These are phyloP conservation scores for Agrypnia vestita DNA, from an alignment of 1,140 invertebrate genomes.

Conservation along the genomic window DNA sequence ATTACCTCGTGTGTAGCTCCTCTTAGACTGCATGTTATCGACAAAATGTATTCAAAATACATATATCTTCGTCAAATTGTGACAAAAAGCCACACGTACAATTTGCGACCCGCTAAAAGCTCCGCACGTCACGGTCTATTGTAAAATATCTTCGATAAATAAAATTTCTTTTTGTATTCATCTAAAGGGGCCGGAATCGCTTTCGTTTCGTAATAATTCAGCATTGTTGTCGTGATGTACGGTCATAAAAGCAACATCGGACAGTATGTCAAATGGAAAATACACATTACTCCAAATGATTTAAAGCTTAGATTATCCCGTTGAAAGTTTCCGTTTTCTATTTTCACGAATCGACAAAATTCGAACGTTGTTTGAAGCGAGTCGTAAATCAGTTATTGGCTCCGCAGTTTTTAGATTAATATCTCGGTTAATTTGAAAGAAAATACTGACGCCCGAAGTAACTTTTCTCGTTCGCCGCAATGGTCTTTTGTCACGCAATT, in stretches of 20 bases:
- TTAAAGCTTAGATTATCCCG: not conserved
- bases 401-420: constrained; percentile 14
- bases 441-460: constrained; percentile 21
- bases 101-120: no score
- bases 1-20: no score
- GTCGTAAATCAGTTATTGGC: constrained; percentile 18
- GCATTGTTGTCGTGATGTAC: no score
- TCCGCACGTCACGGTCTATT: no score
- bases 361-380: not conserved
- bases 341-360: constrained; percentile 17
- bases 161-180: not conserved
- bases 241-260: no score
- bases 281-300: not conserved
- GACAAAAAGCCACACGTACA: no score
- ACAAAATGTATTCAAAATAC: no score
- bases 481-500: constrained; percentile 4
- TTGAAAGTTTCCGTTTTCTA: constrained; percentile 24
- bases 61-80: no score
- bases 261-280: no score
- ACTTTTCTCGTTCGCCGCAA: constrained; percentile 16
- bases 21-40: no score
- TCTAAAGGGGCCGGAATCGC: no score
- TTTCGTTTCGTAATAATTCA: no score
- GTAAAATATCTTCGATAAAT: not conserved
- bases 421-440: constrained; percentile 7